Conservation (phyloP, 2,113 vertebrate species). For the Festucalex cinctus region DNA sequence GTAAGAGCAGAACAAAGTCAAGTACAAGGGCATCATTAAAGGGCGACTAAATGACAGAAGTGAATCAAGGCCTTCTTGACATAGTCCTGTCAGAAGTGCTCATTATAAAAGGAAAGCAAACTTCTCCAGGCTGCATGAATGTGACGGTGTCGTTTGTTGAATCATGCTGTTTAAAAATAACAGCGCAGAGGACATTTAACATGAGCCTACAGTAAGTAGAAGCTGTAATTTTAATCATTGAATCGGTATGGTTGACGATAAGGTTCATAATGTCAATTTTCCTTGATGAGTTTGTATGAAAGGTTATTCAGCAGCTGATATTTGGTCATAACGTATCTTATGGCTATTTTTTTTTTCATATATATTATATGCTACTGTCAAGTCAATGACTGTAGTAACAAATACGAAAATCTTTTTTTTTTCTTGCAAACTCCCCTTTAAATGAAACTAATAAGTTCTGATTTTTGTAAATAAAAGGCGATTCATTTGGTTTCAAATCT, state of each 20-base stretch:
- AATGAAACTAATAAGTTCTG: no score
- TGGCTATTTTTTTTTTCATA: no score
- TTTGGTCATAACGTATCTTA: background rate
- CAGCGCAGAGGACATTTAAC: background rate
- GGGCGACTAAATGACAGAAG: background rate
- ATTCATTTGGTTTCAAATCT: background rate
- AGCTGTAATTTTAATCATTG: background rate
- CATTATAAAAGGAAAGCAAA: background rate
- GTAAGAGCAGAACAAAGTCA: background rate
- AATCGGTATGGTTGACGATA: background rate
- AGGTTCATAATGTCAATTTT: background rate
- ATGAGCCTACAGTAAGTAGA: no score
- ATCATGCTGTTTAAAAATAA: slow-evolving; percentile 7
- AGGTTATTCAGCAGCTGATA: background rate
- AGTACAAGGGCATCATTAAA: slow-evolving; percentile 1
- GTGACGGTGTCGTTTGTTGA: background rate
- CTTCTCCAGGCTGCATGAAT: slow-evolving; percentile 3
- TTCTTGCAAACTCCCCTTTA: no score
- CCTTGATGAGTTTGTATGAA: background rate
- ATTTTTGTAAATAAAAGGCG: background rate
- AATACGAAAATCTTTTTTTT: no score
- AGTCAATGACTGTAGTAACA: no score
- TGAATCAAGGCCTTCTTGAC: background rate
- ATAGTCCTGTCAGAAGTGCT: background rate
- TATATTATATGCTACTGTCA: no score